phyloP scores from a whole-genome alignment of 2,113 vertebrate species.

The Tenrec ecaudatus region DNA sequence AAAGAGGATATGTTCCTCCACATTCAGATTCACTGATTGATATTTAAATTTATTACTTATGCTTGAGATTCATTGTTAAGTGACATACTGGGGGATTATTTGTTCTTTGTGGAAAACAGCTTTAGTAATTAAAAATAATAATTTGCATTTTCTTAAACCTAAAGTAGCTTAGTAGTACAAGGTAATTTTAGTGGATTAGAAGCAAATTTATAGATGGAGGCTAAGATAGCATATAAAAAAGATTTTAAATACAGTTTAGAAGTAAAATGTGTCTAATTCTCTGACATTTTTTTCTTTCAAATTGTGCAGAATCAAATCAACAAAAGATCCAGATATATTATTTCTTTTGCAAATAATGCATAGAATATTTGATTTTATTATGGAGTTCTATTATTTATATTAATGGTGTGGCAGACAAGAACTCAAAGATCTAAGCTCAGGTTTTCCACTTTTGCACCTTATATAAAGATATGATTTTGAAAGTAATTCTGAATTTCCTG shows the following conservation, averaged over 20 bases:
- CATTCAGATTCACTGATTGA: neutral
- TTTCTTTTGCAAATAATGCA: too few species aligned
- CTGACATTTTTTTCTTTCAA: too few species aligned
- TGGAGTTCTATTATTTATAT: too few species aligned
- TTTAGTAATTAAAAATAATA: slow-evolving; percentile 31
- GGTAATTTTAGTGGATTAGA: slow-evolving; percentile 23
- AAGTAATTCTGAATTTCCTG: too few species aligned
- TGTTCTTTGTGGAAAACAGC: slow-evolving; percentile 26
- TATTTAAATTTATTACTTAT: slow-evolving; percentile 9
- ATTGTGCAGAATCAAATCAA: too few species aligned
- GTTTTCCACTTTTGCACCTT: too few species aligned
- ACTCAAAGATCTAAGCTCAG: too few species aligned
- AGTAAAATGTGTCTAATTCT: too few species aligned
- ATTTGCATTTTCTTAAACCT: slow-evolving; percentile 26
- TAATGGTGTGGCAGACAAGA: too few species aligned
- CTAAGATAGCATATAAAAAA: slow-evolving; percentile 28
- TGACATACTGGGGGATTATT: slow-evolving; percentile 26
- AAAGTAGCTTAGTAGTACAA: slow-evolving; percentile 45
- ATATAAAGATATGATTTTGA: too few species aligned
- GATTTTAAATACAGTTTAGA: neutral
- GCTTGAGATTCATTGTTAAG: neutral
- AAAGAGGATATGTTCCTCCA: neutral
- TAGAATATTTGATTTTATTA: too few species aligned
- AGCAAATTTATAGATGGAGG: neutral
- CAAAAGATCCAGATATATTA: too few species aligned